Evolutionary conservation across 2,113 vertebrate species (phyloP).

Genomic region (Sinocyclocheilus maitianheensis): DNA sequence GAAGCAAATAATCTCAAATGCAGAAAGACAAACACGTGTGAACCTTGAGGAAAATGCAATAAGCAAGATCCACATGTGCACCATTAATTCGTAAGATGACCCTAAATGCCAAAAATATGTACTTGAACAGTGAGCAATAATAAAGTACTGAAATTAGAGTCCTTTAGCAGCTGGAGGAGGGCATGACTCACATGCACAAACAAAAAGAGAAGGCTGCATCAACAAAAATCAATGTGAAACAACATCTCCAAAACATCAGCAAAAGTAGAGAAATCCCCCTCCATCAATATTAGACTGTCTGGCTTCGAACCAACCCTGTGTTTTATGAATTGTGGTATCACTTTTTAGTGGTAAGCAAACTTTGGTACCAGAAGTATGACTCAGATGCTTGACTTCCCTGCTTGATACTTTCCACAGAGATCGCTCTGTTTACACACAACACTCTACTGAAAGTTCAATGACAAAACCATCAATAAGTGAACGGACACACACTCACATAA

Average conservation of each 20-base stretch:
- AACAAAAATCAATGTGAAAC: constrained; percentile 19
- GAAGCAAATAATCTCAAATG: neutral
- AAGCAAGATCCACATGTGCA: neutral
- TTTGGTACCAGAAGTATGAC: neutral
- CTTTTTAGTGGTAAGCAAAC: neutral
- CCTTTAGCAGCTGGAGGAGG: constrained; percentile 67
- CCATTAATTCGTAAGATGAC: neutral
- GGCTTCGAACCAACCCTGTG: neutral
- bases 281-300: constrained; percentile 17
- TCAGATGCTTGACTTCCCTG: neutral
- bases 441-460: neutral
- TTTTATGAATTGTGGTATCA: constrained; percentile 16
- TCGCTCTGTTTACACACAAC: constrained; percentile 6
- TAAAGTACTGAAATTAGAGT: neutral
- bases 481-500: neutral
- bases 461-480: neutral
- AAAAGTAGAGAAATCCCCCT: constrained; percentile 11
- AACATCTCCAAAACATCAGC: constrained; percentile 48
- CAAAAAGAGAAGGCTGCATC: neutral
- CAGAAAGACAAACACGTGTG: neutral
- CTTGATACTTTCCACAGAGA: constrained; percentile 19
- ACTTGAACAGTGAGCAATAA: neutral
- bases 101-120: neutral
- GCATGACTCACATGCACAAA: constrained; percentile 65
- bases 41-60: neutral